Evolutionary conservation across 2,113 vertebrate genomes (phyloP).

Genomic region (Sapayoa aenigma): DNA sequence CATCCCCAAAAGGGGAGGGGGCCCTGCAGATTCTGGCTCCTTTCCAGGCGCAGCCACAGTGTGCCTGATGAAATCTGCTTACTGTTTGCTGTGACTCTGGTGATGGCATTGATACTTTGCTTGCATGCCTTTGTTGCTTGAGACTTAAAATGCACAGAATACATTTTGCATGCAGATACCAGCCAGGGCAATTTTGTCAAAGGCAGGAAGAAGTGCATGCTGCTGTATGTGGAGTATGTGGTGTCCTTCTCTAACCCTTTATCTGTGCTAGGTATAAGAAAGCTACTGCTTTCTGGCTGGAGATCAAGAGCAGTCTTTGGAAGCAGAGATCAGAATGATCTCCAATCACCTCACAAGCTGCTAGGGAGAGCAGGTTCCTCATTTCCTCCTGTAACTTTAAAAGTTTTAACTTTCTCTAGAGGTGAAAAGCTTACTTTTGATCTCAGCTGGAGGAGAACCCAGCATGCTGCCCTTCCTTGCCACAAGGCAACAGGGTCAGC

Average conservation of each 20-base stretch:
- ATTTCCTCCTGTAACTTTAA: not conserved
- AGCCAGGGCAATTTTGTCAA: not conserved
- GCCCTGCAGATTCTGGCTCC: slow-evolving; percentile 54
- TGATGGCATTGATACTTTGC: slow-evolving; percentile 51
- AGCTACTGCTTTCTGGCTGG: slow-evolving; percentile 22
- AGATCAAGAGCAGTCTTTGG: slow-evolving; percentile 5
- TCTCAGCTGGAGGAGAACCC: not conserved
- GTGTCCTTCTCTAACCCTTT: slow-evolving; percentile 16
- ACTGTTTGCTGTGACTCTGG: slow-evolving; percentile 61
- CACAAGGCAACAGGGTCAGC: not conserved
- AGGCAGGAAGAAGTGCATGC: slow-evolving; percentile 63
- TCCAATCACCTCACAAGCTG: not conserved
- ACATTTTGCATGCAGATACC: slow-evolving; percentile 46
- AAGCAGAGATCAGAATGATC: not conserved
- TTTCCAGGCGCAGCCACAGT: slow-evolving; percentile 64
- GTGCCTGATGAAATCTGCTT: slow-evolving; percentile 59
- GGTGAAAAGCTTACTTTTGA: not conserved
- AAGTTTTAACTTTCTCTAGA: not conserved
- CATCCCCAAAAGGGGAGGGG: slow-evolving; percentile 67
- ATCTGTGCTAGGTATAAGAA: not conserved
- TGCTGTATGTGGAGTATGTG: slow-evolving; percentile 53
- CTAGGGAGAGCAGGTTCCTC: not conserved
- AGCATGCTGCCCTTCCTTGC: not conserved
- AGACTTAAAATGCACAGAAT: slow-evolving; percentile 23
- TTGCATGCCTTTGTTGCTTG: slow-evolving; percentile 66